Base-by-base conservation (phyloP, 2,797 vertebrate genomes). In the Pogonophryne albipinna region DNA sequence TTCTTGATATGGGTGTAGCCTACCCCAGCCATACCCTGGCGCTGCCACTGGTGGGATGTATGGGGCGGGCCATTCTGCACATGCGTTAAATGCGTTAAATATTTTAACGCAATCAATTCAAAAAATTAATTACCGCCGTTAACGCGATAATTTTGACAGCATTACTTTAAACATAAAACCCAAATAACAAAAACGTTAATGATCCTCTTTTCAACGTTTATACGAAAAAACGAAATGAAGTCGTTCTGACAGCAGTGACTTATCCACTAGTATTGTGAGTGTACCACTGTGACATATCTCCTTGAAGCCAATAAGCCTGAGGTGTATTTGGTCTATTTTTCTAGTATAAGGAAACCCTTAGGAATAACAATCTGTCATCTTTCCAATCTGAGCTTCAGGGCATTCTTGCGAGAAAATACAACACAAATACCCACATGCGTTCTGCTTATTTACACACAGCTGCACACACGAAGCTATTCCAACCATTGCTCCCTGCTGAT, bases 381-480 rank as follows among this genome's bases (percentile, higher is more conserved):
- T 71, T 72, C 49, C 62, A 69, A n/a, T 70, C 51, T 42, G 2
- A 80, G 67, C 71, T 73, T 68, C 20, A 47, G 65, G 58, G 52
- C 27, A 56, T 27, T 64, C 44, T 67, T 50, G 45, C 58, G 17
- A 55, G 50, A 66, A 79, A 67, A 64, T 23, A 34, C 12, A 56
- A 52, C 34, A 62, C 42, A 71, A 19, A 61, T 15, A 59, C 56
- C 61, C 58, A 46, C 60, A 52, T 71, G 61, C 19, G 66, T 72
- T 49, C 14, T 38, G 49, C 4, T 0, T 67, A 31, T 74, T 11
- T 38, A 59, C 76, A 61, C 78, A 79, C 74, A 79, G 57, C 62
- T 69, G 51, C 66, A 61, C 57, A 31, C 62, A 74, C 66, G 82
- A 73, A 87, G 46, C 57, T n/a, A 42, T 80, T 77, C 75, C 80